A percentile compares a stretch with the other conserved stretches of the same genome.
Conservation (phyloP, 2,888 invertebrate genomes). For the Agrilus cyanescens region DNA sequence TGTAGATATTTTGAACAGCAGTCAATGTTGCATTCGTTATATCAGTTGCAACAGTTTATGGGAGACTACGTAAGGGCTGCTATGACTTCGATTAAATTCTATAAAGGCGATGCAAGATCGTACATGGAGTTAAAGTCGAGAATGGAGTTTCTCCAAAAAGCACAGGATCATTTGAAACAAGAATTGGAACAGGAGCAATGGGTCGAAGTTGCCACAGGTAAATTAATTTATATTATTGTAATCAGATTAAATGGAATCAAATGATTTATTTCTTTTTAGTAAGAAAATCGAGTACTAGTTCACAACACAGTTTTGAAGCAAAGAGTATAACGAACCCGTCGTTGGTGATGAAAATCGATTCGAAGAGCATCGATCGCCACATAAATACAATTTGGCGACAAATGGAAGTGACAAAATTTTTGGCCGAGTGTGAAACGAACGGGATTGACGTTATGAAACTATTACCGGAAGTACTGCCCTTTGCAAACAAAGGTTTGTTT, state of each 20-base stretch:
- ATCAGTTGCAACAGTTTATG: slow-evolving; percentile 59
- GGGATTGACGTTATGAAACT: slow-evolving; percentile 35
- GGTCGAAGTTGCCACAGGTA: slow-evolving; percentile 38
- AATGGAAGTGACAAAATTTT: slow-evolving; percentile 64
- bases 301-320: slow-evolving; percentile 24
- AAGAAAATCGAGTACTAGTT: slow-evolving; percentile 8
- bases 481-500: slow-evolving; percentile 16
- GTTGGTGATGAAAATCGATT: slow-evolving; percentile 59
- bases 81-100: slow-evolving; percentile 68
- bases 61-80: slow-evolving; percentile 65
- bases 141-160: slow-evolving; percentile 42
- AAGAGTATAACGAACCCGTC: slow-evolving; percentile 41
- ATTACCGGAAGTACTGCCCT: slow-evolving; percentile 22
- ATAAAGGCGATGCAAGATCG: slow-evolving; percentile 46
- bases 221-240: slow-evolving; percentile 1
- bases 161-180: slow-evolving; percentile 53
- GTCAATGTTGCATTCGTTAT: slow-evolving; percentile 57
- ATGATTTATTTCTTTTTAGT: slow-evolving; percentile 8
- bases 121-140: slow-evolving; percentile 44
- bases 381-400: slow-evolving; percentile 72
- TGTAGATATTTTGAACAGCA: slow-evolving; percentile 61
- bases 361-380: slow-evolving; percentile 60
- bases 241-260: background rate
- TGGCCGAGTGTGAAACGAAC: slow-evolving; percentile 50
- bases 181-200: slow-evolving; percentile 45